Base-by-base conservation (phyloP, 2,113 vertebrate species). In the Gobius niger region DNA sequence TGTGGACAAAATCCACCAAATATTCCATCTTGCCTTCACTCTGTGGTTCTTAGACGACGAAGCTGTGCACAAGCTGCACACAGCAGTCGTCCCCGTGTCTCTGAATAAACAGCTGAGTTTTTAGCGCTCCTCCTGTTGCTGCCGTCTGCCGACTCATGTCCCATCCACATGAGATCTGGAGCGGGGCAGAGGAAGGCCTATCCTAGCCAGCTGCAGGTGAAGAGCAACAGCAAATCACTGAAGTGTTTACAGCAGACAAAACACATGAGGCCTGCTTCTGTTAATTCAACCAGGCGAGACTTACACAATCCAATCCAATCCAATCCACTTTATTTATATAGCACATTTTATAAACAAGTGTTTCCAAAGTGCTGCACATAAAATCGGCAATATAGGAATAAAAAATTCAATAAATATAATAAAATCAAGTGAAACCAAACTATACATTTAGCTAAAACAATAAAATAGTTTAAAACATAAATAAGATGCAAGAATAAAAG, bases 61-160 rank as follows among this genome's bases (percentile, higher is more conserved):
- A 44, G 60, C 60, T 62, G 60, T 46, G n/a, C 15, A 44, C 60
- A 62, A 16, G 56, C 41, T 9, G 41, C 41, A 62, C 60, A 46
- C 60, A 62, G 60, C 40, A 62, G 60, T 18, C 4, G 56, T 11
- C 56, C 11, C 7, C 6, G 14, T 44, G 40, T 46, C 40, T 62
- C 15, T 16, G 15, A 44, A 14, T 62, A 62, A 62, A 62, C 41
- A 44, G 42, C 60, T 62, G 60, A 62, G n/a, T n/a, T 62, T 44
- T 46, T 18, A 44, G 8, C 42, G 42, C 60, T 46, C n/a, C 42
- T 62, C 60, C 60, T 44, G 41, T 62, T 16, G 60, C 42, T 46
- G 34, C 56, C 34, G 24, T 59, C 56, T 41, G 56, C 56, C 15
- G 34, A 7, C 56, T 41, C 34, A 59, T 59, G 56, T 59, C 34